Evolutionary conservation across 2,113 vertebrate species (phyloP).

Genomic region (Bombycilla garrulus): DNA sequence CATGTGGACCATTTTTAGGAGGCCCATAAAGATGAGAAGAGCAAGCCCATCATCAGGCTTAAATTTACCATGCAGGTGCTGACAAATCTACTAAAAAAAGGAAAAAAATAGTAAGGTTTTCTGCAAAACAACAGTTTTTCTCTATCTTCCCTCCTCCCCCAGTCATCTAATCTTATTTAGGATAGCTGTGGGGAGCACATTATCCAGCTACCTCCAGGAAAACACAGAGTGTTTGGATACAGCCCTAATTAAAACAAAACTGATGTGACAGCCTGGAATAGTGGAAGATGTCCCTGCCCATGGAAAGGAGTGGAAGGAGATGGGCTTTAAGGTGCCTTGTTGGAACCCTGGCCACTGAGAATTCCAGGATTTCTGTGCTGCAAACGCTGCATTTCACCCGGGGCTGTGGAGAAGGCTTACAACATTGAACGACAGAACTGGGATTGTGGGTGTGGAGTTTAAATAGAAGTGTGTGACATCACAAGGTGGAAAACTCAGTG

Average conservation of each 20-base stretch:
- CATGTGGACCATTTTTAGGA: neutral
- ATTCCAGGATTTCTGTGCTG: too few relatives aligned
- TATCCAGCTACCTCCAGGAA: neutral
- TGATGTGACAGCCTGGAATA: accelerated
- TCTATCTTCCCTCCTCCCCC: neutral
- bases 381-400: too few relatives aligned
- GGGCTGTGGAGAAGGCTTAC: too few relatives aligned
- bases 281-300: neutral
- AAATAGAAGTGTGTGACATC: too few relatives aligned
- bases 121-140: neutral
- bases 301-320: accelerated
- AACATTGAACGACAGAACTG: too few relatives aligned
- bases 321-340: neutral
- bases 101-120: neutral
- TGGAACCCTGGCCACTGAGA: too few relatives aligned
- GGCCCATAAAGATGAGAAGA: neutral
- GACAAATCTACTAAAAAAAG: neutral
- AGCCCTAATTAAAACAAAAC: neutral
- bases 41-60: neutral
- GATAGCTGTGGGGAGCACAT: neutral
- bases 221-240: neutral
- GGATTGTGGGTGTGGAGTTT: too few relatives aligned
- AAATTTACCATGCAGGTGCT: neutral
- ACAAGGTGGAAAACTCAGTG: too few relatives aligned
- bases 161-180: neutral